Evolutionary conservation across 2,888 invertebrate species (phyloP).

Genomic region (Epinotia demarniana): DNA sequence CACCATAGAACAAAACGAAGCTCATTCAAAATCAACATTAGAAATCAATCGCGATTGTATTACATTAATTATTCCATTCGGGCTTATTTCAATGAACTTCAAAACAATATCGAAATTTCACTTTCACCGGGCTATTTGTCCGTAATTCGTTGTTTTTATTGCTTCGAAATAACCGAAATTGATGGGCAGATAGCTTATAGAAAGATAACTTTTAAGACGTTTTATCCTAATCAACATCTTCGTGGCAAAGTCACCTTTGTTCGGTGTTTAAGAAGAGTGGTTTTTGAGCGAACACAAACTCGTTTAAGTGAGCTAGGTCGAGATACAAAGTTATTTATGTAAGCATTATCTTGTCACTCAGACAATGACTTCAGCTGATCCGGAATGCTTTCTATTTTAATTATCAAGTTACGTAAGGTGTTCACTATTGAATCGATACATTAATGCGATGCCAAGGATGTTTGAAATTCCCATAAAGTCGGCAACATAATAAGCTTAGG

Average conservation of each 20-base stretch:
- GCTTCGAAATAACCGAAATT: constrained; percentile 69
- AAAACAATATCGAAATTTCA: constrained; percentile 75
- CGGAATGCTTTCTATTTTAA: constrained; percentile 69
- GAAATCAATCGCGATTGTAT: constrained; percentile 66
- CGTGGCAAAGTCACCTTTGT: constrained; percentile 2
- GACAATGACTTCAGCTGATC: constrained; percentile 47
- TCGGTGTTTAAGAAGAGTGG: not conserved
- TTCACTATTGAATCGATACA: constrained; percentile 46
- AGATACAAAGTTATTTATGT: constrained; percentile 61
- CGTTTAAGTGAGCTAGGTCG: constrained; percentile 5
- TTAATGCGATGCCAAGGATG: constrained; percentile 17
- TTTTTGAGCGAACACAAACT: not conserved
- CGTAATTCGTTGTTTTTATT: constrained; percentile 62
- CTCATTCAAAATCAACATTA: constrained; percentile 20
- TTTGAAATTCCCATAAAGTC: not conserved
- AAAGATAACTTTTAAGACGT: constrained; percentile 11
- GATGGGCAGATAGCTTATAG: constrained; percentile 59
- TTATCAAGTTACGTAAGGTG: constrained; percentile 61
- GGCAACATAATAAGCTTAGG: not conserved
- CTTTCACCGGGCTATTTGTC: constrained; percentile 76
- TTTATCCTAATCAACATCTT: not conserved
- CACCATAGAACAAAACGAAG: constrained; percentile 14
- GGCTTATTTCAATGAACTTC: constrained; percentile 62
- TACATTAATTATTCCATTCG: constrained; percentile 75
- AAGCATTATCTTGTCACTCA: constrained; percentile 67